phyloP scores from a whole-genome alignment of 1,140 invertebrate genomes.

The Spodoptera litura region DNA sequence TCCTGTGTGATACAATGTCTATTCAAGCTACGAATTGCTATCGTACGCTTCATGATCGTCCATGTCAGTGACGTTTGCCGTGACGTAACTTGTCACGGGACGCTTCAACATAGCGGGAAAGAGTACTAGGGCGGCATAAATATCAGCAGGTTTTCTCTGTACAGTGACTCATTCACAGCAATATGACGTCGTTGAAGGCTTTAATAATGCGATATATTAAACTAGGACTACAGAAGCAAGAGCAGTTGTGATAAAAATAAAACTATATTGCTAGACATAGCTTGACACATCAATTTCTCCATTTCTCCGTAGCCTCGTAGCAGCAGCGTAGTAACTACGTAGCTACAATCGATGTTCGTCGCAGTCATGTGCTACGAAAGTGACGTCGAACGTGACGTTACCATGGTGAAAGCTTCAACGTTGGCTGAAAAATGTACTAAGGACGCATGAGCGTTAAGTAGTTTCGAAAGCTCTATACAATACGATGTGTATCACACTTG shows the following conservation, averaged over 20 bases:
- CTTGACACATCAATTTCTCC: too few relatives aligned
- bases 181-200: not conserved
- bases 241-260: too few relatives aligned
- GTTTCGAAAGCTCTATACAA: not conserved
- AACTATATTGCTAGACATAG: too few relatives aligned
- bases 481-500: too few relatives aligned
- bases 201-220: not conserved
- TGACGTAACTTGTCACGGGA: constrained; percentile 47
- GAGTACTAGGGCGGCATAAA: constrained; percentile 53
- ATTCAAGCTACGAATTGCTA: too few relatives aligned
- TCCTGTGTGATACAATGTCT: too few relatives aligned
- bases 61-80: not conserved
- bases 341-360: constrained; percentile 2
- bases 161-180: too few relatives aligned
- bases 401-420: not conserved
- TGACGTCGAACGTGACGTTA: not conserved
- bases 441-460: not conserved
- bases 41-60: not conserved
- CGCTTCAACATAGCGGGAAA: constrained; percentile 56
- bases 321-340: not conserved
- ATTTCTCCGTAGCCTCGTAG: too few relatives aligned
- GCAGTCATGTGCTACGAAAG: not conserved
- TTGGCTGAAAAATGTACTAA: not conserved
- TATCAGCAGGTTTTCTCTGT: not conserved
- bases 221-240: too few relatives aligned